These are phyloP conservation scores for Aplodontia rufa DNA, from an alignment of 2,113 vertebrate genomes.

Conservation along the genomic window DNA sequence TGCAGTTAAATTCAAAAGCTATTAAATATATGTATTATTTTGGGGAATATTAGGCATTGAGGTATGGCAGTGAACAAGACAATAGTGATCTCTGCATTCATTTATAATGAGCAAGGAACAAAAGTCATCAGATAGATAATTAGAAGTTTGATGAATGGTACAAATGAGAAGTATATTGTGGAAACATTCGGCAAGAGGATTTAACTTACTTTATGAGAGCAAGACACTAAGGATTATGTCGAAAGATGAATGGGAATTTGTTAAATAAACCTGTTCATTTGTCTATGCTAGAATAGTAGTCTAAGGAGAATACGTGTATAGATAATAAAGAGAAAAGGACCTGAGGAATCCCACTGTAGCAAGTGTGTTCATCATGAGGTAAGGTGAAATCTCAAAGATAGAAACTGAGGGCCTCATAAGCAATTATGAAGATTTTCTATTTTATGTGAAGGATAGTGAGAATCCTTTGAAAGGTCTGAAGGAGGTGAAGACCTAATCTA, in stretches of 20 bases:
- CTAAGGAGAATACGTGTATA: not conserved
- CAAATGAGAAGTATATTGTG: not conserved
- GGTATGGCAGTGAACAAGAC: not conserved
- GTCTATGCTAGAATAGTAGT: not conserved
- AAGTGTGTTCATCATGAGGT: not conserved
- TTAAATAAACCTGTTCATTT: slow-evolving; percentile 24
- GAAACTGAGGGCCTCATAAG: not conserved
- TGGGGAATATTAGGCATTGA: not conserved
- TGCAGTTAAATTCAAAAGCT: slow-evolving; percentile 8
- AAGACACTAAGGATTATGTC: not conserved
- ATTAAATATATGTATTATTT: not conserved
- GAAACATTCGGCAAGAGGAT: not conserved
- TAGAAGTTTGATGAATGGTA: slow-evolving; percentile 5
- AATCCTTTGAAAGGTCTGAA: not conserved
- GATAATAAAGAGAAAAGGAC: not conserved
- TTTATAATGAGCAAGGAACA: not conserved
- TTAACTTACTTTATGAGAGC: not conserved
- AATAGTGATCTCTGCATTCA: not conserved
- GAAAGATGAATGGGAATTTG: not conserved
- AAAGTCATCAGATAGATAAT: not conserved
- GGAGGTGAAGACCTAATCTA: not conserved
- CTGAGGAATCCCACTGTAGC: not conserved
- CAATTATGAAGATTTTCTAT: not conserved
- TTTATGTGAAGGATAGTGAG: not conserved
- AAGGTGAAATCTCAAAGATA: not conserved